A percentile compares a stretch with the other conserved stretches of the same genome.
Conservation (phyloP, 2,888 invertebrate genomes). For the Drosophila kokeensis region DNA sequence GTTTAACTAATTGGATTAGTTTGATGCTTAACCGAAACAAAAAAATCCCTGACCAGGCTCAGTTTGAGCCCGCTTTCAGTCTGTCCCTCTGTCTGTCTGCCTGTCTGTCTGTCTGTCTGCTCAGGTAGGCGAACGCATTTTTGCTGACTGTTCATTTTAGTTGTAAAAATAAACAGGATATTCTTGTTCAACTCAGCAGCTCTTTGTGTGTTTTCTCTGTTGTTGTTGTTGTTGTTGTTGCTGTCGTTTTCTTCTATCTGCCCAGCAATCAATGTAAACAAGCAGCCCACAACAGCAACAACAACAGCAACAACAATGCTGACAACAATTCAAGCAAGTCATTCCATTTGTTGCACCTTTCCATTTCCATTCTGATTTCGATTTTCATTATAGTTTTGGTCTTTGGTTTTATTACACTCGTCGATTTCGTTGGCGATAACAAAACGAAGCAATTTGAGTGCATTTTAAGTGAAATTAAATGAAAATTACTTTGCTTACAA, state of each 20-base stretch:
- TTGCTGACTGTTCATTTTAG: conserved; percentile 60
- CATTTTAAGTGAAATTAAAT: conserved; percentile 76
- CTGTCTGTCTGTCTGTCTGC: conserved; percentile 2
- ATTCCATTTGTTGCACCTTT: conserved; percentile 67
- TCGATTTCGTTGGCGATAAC: conserved; percentile 63
- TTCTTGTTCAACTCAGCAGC: conserved; percentile 43
- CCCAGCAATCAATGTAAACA: conserved; percentile 74
- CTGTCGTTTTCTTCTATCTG: conserved; percentile 37
- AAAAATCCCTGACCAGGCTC: conserved; percentile 21
- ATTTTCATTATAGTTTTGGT: conserved; percentile 5
- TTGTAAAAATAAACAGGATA: conserved; percentile 64
- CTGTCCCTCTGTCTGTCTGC: conserved; percentile 1
- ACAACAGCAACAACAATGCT: conserved; percentile 14
- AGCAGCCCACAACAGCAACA: conserved; percentile 52
- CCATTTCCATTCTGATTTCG: conserved; percentile 40
- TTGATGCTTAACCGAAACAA: conserved; percentile 66
- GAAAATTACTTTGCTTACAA: conserved; percentile 60
- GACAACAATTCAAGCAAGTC: conserved; percentile 62
- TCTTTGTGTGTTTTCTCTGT: background rate
- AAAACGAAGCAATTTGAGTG: conserved; percentile 66
- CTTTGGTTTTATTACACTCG: conserved; percentile 52
- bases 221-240: too few species aligned
- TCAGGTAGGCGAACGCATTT: conserved; percentile 43
- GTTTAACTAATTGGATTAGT: conserved; percentile 75
- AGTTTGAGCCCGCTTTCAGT: conserved; percentile 12